Base-by-base conservation (phyloP, 2,797 vertebrate genomes). In the Arnoldichthys spilopterus region DNA sequence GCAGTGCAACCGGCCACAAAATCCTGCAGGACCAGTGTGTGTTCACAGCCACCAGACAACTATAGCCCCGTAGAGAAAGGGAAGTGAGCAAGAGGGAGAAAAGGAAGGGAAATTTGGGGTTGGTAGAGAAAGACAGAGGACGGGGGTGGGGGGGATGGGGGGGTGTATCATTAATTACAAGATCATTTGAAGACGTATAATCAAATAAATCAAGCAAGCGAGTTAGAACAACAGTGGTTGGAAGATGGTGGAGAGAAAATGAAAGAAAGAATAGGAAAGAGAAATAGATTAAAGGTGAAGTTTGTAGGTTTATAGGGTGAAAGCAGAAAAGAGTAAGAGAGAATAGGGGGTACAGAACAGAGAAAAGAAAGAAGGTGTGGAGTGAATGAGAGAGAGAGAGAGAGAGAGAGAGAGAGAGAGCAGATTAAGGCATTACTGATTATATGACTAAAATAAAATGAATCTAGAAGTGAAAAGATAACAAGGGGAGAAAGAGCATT, bases 21-120 rank as follows among this genome's bases (percentile, higher is more conserved):
- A 84, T 99, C 98, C 90, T 98, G 91, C 79, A 98, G 88, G 79
- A 99, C 97, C 88, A 97, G 96, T 0, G 97, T 98, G 90, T 97
- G 86, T 90, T 99, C 97, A 67, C 96, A 98, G 78, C 97, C 98
- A 2, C 97, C 97, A 0, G 97, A 98, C 84, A 98, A 90, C 97
- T 98, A 88, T 28, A 24, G 47, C 12, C n/a, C 7, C 67, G 56
- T 30, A 75, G 37, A 75, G 53, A 82, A n/a, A n/a, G n/a, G n/a
- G n/a, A n/a, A n/a, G n/a, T n/a, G n/a, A n/a, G n/a, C n/a, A n/a
- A n/a, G 37, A 76, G 16, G 68, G 22, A 75, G 12, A 43, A 49
- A 15, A 22, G 45, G 51, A 9, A 53, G 68, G 32, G 68, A 69
- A 6, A 20, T 22, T 9, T 3, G 49, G 34, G 15, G 40, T 28